phyloP scores from a whole-genome alignment of 1,140 invertebrate genomes.

The Matsumurasca onukii region DNA sequence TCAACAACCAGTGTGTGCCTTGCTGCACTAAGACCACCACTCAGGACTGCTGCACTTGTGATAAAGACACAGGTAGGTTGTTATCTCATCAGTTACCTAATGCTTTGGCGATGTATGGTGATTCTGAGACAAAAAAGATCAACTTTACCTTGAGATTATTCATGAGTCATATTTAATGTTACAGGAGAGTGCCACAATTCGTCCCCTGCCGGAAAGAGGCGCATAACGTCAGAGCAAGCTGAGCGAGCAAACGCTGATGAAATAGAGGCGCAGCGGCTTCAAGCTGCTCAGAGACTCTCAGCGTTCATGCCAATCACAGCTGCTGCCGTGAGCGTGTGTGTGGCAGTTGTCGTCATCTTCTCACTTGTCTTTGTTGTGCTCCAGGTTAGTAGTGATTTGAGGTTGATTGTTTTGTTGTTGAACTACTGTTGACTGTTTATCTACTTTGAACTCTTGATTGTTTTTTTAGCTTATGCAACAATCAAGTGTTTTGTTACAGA shows the following conservation, averaged over 20 bases:
- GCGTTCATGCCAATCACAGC: slow-evolving; percentile 61
- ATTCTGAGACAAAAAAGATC: too few species aligned
- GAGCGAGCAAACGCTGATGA: slow-evolving; percentile 51
- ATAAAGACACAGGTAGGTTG: slow-evolving; percentile 64
- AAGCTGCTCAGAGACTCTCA: slow-evolving; percentile 47
- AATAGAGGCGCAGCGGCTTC: slow-evolving; percentile 45
- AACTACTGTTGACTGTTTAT: background rate
- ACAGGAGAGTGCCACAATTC: slow-evolving; percentile 43
- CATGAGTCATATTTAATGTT: background rate
- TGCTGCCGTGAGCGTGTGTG: slow-evolving; percentile 62
- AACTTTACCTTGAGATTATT: too few species aligned
- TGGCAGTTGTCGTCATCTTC: slow-evolving; percentile 64
- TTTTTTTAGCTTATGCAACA: background rate
- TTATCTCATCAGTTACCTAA: slow-evolving; percentile 34
- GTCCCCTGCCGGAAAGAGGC: slow-evolving; percentile 70
- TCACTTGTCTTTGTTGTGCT: slow-evolving; percentile 64
- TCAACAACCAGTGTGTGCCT: slow-evolving; percentile 72
- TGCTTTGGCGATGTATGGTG: slow-evolving; percentile 15
- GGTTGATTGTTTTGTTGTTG: background rate
- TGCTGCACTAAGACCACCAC: slow-evolving; percentile 59
- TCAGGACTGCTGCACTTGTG: slow-evolving; percentile 63
- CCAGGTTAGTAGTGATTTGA: slow-evolving; percentile 62
- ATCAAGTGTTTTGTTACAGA: background rate
- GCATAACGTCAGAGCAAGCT: slow-evolving; percentile 59
- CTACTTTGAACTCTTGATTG: background rate